Percentiles rank a stretch among this genome's conserved stretches.
These are phyloP conservation scores for Sarcophaga rosellei DNA, from an alignment of 2,888 invertebrate species.

Conservation along the genomic window DNA sequence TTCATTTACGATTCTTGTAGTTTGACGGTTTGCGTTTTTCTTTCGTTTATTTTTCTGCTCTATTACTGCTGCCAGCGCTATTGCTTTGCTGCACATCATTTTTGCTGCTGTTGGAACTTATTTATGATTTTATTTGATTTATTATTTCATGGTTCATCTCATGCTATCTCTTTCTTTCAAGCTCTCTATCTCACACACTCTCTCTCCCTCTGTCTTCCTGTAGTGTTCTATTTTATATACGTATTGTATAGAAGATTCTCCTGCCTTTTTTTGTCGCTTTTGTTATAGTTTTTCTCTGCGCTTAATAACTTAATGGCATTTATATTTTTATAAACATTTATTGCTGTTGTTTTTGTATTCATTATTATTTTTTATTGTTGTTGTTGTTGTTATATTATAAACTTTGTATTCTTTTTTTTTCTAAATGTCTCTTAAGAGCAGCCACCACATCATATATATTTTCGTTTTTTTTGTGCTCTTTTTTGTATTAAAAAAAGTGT, in stretches of 20 bases:
- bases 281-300: constrained; percentile 41
- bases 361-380: constrained; percentile 23
- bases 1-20: constrained; percentile 9
- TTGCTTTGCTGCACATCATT: constrained; percentile 19
- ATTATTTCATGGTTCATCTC: constrained; percentile 59
- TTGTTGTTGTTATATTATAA: constrained; percentile 20
- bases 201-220: neutral
- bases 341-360: constrained; percentile 25
- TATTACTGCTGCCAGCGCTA: constrained; percentile 1
- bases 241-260: neutral
- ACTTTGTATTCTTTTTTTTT: constrained; percentile 16
- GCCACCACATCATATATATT: constrained; percentile 1
- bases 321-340: constrained; percentile 31
- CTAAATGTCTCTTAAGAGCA: constrained; percentile 40
- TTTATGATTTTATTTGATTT: constrained; percentile 65
- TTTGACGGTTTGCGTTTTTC: constrained; percentile 42
- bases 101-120: constrained; percentile 48
- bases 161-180: neutral
- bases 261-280: neutral
- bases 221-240: neutral
- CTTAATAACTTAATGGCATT: constrained; percentile 71
- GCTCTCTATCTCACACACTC: neutral
- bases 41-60: neutral
- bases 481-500: constrained; percentile 30
- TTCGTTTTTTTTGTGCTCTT: neutral